Percentiles rank a stretch among this genome's conserved stretches.
These are phyloP conservation scores for Mormyrus iriodes DNA, from an alignment of 2,113 vertebrate species.

Conservation along the genomic window DNA sequence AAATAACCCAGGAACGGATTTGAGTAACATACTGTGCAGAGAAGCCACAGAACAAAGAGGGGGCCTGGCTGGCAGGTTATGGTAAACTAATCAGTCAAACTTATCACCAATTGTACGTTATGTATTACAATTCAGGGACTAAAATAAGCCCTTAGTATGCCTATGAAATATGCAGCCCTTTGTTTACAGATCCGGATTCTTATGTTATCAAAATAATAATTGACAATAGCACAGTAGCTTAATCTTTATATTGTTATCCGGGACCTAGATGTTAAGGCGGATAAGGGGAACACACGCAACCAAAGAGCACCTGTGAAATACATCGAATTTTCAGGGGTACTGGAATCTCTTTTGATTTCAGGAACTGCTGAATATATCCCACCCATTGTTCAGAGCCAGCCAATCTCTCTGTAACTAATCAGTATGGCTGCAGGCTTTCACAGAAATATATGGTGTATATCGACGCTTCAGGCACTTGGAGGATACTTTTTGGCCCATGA, in stretches of 20 bases:
- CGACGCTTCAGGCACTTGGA: not conserved
- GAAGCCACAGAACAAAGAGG: not conserved
- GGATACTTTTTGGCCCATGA: not conserved
- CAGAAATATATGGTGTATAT: not conserved
- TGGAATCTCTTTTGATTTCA: not conserved
- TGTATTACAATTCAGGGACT: conserved; percentile 15
- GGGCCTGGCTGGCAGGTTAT: not conserved
- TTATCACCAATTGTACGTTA: not conserved
- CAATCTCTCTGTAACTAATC: not conserved
- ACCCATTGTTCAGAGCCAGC: not conserved
- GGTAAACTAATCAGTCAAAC: not conserved
- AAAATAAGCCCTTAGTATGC: conserved; percentile 19
- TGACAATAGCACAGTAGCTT: conserved; percentile 22
- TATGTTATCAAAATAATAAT: conserved; percentile 35
- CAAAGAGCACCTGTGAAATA: conserved; percentile 37
- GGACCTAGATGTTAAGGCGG: conserved; percentile 1
- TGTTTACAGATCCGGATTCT: conserved; percentile 23
- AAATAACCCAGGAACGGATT: not conserved
- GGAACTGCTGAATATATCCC: not conserved
- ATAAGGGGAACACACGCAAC: conserved; percentile 20
- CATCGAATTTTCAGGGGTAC: conserved; percentile 13
- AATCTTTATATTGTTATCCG: conserved; percentile 24
- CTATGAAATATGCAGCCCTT: conserved; percentile 9
- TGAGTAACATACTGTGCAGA: not conserved
- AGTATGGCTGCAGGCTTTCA: not conserved